A percentile compares a stretch with the other conserved stretches of the same genome.
Evolutionary conservation across 2,113 vertebrate species (phyloP).

Genomic region (Procavia capensis): DNA sequence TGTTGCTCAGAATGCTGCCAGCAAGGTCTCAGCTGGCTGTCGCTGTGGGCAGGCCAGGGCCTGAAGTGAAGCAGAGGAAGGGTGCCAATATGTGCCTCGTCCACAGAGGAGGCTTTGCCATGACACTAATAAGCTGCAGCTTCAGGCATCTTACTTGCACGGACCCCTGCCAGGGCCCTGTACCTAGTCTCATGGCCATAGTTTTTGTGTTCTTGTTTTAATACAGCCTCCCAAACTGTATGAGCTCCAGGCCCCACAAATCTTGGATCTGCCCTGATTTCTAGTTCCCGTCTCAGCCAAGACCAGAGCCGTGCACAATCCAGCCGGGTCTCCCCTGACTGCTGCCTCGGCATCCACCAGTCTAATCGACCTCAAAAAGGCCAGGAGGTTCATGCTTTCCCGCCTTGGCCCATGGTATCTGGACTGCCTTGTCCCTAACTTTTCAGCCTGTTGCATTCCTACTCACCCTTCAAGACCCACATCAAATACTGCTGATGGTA

Average conservation of each 20-base stretch:
- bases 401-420: background rate
- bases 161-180: background rate
- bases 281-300: background rate
- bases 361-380: background rate
- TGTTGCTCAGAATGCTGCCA: background rate
- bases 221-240: conserved; percentile 8
- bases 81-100: background rate
- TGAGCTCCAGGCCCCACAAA: background rate
- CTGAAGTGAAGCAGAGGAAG: background rate
- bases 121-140: background rate
- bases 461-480: background rate
- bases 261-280: background rate
- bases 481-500: background rate
- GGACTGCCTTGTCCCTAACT: background rate
- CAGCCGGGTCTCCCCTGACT: background rate
- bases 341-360: background rate
- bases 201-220: background rate
- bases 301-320: fast-evolving
- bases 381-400: background rate
- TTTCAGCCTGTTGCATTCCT: background rate
- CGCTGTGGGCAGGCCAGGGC: background rate
- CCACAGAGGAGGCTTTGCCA: fast-evolving
- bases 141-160: background rate
- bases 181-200: background rate
- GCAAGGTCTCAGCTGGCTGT: background rate